Conservation (phyloP, 1,140 invertebrate genomes). For the Achroia grisella region DNA sequence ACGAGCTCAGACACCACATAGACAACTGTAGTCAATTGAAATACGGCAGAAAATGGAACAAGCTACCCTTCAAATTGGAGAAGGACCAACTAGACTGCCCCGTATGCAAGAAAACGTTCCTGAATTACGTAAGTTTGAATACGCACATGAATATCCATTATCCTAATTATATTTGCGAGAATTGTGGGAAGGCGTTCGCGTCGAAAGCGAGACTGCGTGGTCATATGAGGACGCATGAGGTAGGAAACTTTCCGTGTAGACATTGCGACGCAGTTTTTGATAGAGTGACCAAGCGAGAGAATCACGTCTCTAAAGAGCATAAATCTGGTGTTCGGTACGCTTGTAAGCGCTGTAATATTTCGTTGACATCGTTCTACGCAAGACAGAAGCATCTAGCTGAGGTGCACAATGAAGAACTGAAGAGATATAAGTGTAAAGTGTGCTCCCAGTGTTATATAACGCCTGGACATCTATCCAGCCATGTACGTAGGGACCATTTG, state of each 20-base stretch:
- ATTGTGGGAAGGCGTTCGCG: constrained; percentile 70
- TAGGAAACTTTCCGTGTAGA: constrained; percentile 47
- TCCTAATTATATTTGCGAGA: constrained; percentile 60
- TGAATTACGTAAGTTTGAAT: constrained; percentile 57
- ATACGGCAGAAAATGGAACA: constrained; percentile 31
- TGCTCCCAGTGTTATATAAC: constrained; percentile 56
- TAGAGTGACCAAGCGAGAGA: constrained; percentile 55
- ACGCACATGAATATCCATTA: constrained; percentile 67
- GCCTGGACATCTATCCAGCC: constrained; percentile 47
- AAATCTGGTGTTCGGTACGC: constrained; percentile 51
- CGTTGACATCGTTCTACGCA: constrained; percentile 44
- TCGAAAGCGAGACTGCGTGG: constrained; percentile 68
- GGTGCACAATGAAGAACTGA: constrained; percentile 56
- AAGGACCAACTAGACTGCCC: constrained; percentile 65
- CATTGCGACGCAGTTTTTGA: constrained; percentile 65
- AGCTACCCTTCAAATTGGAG: constrained; percentile 57
- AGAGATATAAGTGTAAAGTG: constrained; percentile 55
- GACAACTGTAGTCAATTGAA: constrained; percentile 32
- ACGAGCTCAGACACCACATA: constrained; percentile 39
- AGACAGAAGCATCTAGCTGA: constrained; percentile 53
- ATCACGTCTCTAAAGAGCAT: constrained; percentile 55
- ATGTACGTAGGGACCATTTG: constrained; percentile 55
- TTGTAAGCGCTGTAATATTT: constrained; percentile 52
- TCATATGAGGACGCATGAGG: constrained; percentile 65
- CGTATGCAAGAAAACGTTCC: constrained; percentile 64